phyloP scores from a whole-genome alignment of 2,888 invertebrate genomes.

The Pinctada fucata region DNA sequence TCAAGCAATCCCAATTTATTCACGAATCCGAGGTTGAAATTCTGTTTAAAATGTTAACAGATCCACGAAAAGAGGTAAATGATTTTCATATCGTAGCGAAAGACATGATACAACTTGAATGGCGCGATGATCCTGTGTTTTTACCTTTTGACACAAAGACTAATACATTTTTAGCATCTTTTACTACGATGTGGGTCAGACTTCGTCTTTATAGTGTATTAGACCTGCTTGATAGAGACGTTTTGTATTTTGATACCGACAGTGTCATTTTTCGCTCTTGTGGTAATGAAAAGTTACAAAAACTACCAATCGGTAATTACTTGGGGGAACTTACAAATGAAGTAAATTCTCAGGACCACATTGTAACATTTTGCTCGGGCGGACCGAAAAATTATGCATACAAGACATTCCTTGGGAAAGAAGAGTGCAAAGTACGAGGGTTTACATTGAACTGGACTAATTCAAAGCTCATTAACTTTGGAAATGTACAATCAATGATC shows the following conservation, averaged over 20 bases:
- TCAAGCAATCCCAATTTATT: constrained; percentile 7
- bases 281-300: not conserved
- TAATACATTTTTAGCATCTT: too few species aligned
- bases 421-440: constrained; percentile 56
- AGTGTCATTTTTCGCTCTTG: constrained; percentile 22
- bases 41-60: constrained; percentile 22
- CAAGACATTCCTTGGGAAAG: constrained; percentile 42
- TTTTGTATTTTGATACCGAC: too few species aligned
- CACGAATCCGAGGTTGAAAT: constrained; percentile 31
- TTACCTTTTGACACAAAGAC: constrained; percentile 13
- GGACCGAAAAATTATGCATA: constrained; percentile 73
- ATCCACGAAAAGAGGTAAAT: constrained; percentile 26
- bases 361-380: constrained; percentile 55
- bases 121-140: not conserved
- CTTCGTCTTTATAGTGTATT: too few species aligned
- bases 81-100: constrained; percentile 29
- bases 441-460: too few species aligned
- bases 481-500: constrained; percentile 37
- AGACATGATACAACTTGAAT: constrained; percentile 24
- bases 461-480: constrained; percentile 47
- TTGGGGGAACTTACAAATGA: too few species aligned
- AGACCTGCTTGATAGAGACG: constrained; percentile 61
- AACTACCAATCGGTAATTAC: constrained; percentile 61
- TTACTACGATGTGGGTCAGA: too few species aligned
- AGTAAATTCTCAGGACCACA: constrained; percentile 64